Evolutionary conservation across 2,113 vertebrate species (phyloP).

Genomic region (Ptilonorhynchus violaceus): DNA sequence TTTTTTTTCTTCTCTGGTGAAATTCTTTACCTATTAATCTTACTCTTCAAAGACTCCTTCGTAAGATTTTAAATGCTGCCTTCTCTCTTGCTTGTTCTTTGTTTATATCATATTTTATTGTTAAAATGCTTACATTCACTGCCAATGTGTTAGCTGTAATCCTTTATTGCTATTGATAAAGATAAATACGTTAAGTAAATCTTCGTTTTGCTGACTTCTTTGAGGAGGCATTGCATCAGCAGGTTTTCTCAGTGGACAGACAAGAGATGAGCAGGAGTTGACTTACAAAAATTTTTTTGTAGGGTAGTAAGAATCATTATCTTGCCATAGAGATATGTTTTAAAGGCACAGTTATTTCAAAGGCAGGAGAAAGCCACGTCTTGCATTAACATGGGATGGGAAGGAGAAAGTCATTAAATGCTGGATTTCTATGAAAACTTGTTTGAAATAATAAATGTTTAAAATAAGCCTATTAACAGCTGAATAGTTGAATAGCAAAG

Average conservation of each 20-base stretch:
- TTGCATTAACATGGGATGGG: neutral
- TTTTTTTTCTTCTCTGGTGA: neutral
- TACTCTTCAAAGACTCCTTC: constrained; percentile 16
- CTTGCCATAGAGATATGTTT: constrained; percentile 28
- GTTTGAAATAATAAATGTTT: neutral
- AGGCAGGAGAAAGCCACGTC: neutral
- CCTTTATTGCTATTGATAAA: constrained; percentile 79
- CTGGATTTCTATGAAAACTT: neutral
- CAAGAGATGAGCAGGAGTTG: constrained; percentile 69
- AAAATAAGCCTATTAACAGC: neutral
- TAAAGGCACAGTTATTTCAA: constrained; percentile 53
- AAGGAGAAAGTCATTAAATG: neutral
- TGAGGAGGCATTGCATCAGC: constrained; percentile 71
- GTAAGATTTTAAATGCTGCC: constrained; percentile 25
- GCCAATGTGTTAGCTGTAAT: constrained; percentile 67
- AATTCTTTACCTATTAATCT: constrained; percentile 6
- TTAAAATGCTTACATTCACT: constrained; percentile 71
- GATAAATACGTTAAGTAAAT: constrained; percentile 80
- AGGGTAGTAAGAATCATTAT: constrained; percentile 57
- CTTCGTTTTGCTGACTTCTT: constrained; percentile 80
- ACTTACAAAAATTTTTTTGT: constrained; percentile 40
- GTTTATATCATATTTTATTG: constrained; percentile 47
- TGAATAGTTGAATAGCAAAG: neutral
- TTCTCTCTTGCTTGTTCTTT: neutral
- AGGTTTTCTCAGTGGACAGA: constrained; percentile 73